Conservation (phyloP, 92 coral and sea anemone genomes). For the Micromussa lordhowensis region DNA sequence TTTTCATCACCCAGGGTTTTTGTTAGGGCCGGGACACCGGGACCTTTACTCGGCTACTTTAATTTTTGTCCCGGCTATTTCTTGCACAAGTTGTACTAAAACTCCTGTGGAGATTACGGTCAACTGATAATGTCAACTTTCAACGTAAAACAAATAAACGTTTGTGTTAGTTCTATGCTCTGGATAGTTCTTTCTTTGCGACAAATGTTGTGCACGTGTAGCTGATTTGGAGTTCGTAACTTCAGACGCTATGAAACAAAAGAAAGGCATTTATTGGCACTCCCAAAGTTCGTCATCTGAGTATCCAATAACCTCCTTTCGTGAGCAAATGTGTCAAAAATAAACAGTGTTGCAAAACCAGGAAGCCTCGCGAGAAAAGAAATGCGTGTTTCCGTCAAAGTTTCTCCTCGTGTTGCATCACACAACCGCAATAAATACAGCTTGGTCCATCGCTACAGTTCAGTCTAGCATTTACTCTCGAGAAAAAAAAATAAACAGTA, state of each 20-base stretch:
- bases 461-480: slow-evolving; percentile 13
- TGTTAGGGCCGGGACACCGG: slow-evolving; percentile 46
- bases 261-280: slow-evolving; percentile 15
- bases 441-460: slow-evolving; percentile 41
- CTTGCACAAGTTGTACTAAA: not conserved
- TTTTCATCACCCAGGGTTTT: no score
- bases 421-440: slow-evolving; percentile 45
- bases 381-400: slow-evolving; percentile 8
- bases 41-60: slow-evolving; percentile 41
- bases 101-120: not conserved
- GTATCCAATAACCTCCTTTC: slow-evolving; percentile 42
- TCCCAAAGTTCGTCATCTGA: slow-evolving; percentile 26
- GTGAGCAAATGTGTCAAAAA: slow-evolving; percentile 41
- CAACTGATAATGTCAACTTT: not conserved
- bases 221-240: slow-evolving; percentile 54
- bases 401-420: slow-evolving; percentile 25
- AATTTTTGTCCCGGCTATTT: slow-evolving; percentile 44
- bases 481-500: no score
- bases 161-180: slow-evolving; percentile 10
- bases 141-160: not conserved
- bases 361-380: slow-evolving; percentile 10
- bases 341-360: slow-evolving; percentile 32
- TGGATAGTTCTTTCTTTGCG: slow-evolving; percentile 14
- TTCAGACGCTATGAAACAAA: not conserved
- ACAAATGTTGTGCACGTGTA: slow-evolving; percentile 16